Evolutionary conservation across 2,113 vertebrate species (phyloP), one percentile per base, ranked within the genome.

Genomic region (Forbesichthys agassizii): DNA sequence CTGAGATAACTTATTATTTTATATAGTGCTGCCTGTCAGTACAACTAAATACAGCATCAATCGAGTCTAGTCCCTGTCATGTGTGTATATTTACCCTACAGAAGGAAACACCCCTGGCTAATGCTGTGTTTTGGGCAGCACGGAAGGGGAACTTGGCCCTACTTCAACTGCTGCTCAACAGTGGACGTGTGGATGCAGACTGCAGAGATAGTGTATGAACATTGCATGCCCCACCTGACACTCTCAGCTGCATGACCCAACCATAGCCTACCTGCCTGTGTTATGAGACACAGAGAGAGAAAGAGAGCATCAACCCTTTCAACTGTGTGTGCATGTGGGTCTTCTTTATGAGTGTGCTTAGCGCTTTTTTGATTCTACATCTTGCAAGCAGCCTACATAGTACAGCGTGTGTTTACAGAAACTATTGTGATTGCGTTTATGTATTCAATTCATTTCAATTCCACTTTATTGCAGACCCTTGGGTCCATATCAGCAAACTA

Each of bases 71-170:
- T 61, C 33, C 59, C 36, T 69, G 51, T 47, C 56, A 87, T 81
- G 81, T 83, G 71, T 86, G 73, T 91, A 76, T 88, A 46, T 86
- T 82, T 83, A 71, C 81, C 63, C 78, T 73, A 61, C 93, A 98
- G 97, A 98, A 98, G 92, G 97, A 99, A 92, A 99, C 97, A 8
- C 98, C 98, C 3, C 94, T 99, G 18, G 94, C 97, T 88, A 98
- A 98, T 36, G 98, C 98, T 47, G 96, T 95, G 2, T 99, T 99
- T 88, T 99, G 98, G 98, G 97, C 97, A 77, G 95, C 96, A 0
- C 93, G 95, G 69, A 96, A 94, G 87, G 98, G 98, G 83, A 98
- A 98, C 91, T 73, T 97, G 93, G 93, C 96, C 10, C 92, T 99
- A 9, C 95, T 98, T 84, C 95, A 97, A 86, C 92, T 99, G 86